Evolutionary conservation across 2,888 invertebrate species (phyloP).

Genomic region (Eurois occulta): DNA sequence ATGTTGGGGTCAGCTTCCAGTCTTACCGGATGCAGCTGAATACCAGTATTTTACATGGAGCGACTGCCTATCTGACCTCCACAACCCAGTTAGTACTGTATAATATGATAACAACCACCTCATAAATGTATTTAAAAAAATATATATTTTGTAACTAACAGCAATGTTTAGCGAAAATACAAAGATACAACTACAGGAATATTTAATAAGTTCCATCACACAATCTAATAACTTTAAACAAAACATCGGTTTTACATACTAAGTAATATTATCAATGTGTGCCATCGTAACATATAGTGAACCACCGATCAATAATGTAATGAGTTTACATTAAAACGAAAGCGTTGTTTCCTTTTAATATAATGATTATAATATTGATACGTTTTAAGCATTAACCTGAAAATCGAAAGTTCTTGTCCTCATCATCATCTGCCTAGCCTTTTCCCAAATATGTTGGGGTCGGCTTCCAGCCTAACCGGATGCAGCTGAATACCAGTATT

Average conservation of each 20-base stretch:
- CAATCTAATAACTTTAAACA: not conserved
- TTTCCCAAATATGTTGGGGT: too few relatives aligned
- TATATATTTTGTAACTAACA: not conserved
- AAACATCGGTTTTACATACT: not conserved
- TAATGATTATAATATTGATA: slow-evolving; percentile 6
- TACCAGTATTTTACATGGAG: too few relatives aligned
- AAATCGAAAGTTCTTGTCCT: not conserved
- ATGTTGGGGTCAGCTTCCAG: too few relatives aligned
- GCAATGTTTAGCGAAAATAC: not conserved
- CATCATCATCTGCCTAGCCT: too few relatives aligned
- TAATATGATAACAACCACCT: too few relatives aligned
- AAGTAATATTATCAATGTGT: slow-evolving; percentile 33
- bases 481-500: too few relatives aligned
- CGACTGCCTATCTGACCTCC: too few relatives aligned
- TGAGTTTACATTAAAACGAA: slow-evolving; percentile 35
- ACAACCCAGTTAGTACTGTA: too few relatives aligned
- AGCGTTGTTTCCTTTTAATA: slow-evolving; percentile 34
- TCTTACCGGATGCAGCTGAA: too few relatives aligned
- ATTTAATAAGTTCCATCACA: not conserved
- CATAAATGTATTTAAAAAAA: too few relatives aligned
- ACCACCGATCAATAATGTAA: slow-evolving; percentile 15
- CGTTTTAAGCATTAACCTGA: not conserved
- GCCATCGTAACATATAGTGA: slow-evolving; percentile 37
- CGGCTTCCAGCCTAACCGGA: too few relatives aligned
- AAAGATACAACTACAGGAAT: not conserved